Evolutionary conservation across 2,888 invertebrate species (phyloP).

Genomic region (Ischnus inquisitorius): DNA sequence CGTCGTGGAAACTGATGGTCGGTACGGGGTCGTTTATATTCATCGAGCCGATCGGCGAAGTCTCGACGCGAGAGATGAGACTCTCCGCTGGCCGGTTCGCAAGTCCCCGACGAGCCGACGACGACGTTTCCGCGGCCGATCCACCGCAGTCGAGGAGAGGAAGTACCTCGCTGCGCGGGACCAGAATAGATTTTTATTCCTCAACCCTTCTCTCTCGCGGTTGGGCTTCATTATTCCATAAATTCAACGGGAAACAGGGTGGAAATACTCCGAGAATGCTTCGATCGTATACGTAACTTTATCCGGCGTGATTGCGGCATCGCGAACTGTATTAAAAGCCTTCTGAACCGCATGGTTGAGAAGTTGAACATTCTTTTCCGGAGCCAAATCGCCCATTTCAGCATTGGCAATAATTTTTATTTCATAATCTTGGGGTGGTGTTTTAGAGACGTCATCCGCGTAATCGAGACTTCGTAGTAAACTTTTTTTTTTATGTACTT

Average conservation of each 20-base stretch:
- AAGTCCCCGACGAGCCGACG: conserved; percentile 4
- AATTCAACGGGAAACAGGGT: conserved; percentile 4
- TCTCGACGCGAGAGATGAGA: conserved; percentile 19
- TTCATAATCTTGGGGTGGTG: too few relatives aligned
- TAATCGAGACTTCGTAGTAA: too few relatives aligned
- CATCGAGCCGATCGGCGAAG: conserved; percentile 55
- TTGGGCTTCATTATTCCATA: conserved; percentile 38
- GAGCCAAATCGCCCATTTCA: background rate
- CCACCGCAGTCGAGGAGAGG: conserved; percentile 2
- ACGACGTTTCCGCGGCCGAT: background rate
- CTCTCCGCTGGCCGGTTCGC: conserved; percentile 7
- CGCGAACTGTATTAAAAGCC: conserved; percentile 4
- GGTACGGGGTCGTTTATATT: conserved; percentile 54
- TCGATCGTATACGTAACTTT: background rate
- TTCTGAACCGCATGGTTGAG: background rate
- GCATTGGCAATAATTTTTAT: too few relatives aligned
- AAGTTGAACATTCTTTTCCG: background rate
- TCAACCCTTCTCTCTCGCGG: background rate
- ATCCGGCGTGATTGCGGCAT: background rate
- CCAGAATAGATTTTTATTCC: conserved; percentile 42
- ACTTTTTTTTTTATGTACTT: too few relatives aligned
- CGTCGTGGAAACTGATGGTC: conserved; percentile 50
- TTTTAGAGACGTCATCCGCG: too few relatives aligned
- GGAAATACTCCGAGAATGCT: background rate
- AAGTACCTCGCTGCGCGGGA: conserved; percentile 9